A percentile compares a stretch with the other conserved stretches of the same genome.
Evolutionary conservation across 2,797 vertebrate genomes (phyloP).

Genomic region (Luscinia luscinia): DNA sequence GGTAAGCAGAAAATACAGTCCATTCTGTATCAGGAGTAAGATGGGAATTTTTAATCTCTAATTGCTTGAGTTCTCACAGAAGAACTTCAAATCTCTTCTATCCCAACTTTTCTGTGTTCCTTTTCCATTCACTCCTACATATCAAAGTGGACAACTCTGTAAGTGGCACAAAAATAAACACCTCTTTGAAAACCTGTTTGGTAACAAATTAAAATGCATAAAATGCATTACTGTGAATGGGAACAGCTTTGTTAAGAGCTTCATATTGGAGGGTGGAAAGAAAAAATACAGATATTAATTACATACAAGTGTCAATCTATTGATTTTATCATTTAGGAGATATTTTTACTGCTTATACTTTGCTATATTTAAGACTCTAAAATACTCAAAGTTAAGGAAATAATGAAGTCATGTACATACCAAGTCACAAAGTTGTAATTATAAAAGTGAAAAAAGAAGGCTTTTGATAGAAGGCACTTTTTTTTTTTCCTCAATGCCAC

Average conservation of each 20-base stretch:
- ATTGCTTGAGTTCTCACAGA: neutral
- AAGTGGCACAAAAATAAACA: neutral
- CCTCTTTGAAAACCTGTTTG: neutral
- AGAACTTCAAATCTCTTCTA: neutral
- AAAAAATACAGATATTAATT: neutral
- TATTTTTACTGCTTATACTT: neutral
- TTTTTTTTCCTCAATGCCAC: neutral
- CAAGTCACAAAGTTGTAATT: neutral
- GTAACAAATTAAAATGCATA: neutral
- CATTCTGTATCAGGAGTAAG: neutral
- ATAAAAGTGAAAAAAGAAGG: neutral
- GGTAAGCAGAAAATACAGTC: neutral
- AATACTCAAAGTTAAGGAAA: neutral
- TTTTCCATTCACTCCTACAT: neutral
- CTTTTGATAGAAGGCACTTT: neutral
- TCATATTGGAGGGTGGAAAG: neutral
- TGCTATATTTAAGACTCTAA: neutral
- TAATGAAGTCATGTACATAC: neutral
- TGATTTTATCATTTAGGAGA: neutral
- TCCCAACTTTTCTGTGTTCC: neutral
- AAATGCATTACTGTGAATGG: neutral
- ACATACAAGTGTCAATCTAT: neutral
- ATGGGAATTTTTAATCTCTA: neutral
- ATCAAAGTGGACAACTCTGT: neutral
- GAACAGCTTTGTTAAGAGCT: neutral